Conservation (phyloP, 2,797 vertebrate species). For the Calcarius lapponicus region DNA sequence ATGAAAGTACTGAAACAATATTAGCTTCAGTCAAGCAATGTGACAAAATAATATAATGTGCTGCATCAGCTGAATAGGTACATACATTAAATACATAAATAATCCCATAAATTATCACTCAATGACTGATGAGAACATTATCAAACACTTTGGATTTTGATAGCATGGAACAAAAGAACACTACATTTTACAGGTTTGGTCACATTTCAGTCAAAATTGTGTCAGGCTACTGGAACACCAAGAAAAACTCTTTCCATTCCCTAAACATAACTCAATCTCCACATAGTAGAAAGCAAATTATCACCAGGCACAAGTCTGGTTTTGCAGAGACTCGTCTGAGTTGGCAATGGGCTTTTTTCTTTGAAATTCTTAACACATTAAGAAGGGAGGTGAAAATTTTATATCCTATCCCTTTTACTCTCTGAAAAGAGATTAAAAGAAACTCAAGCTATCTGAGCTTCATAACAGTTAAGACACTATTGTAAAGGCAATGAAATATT, state of each 20-base stretch:
- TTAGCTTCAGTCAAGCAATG: neutral
- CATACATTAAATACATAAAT: neutral
- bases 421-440: neutral
- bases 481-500: neutral
- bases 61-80: neutral
- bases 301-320: neutral
- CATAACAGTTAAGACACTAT: accelerated
- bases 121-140: neutral
- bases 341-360: neutral
- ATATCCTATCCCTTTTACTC: neutral
- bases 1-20: neutral
- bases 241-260: neutral
- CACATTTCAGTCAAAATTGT: neutral
- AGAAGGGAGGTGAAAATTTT: neutral
- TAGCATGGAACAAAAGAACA: accelerated
- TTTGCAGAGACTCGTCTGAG: neutral
- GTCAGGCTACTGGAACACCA: neutral
- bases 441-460: neutral
- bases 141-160: neutral
- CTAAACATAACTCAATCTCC: neutral
- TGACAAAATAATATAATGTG: neutral
- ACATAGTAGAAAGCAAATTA: neutral
- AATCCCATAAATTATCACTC: neutral
- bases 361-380: neutral
- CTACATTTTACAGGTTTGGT: neutral